phyloP scores from a whole-genome alignment of 2,888 invertebrate genomes.

The Lycia hirtaria region DNA sequence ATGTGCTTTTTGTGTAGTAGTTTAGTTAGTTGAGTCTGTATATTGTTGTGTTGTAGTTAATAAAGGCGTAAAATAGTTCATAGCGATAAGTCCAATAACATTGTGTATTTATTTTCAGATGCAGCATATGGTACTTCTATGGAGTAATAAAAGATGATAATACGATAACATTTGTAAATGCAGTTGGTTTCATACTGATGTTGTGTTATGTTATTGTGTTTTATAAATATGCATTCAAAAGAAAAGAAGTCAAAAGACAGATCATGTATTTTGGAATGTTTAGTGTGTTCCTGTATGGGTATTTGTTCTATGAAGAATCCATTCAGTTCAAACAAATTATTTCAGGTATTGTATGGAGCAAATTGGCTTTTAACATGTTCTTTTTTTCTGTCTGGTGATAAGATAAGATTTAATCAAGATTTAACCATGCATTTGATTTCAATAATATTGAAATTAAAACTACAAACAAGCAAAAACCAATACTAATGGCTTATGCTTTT shows the following conservation, averaged over 20 bases:
- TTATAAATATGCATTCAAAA: conserved; percentile 90
- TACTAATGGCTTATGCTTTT: too few species aligned
- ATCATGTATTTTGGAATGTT: conserved; percentile 81
- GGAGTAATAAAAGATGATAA: conserved; percentile 90
- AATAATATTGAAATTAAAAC: too few species aligned
- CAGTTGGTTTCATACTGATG: conserved; percentile 90
- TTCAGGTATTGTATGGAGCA: conserved; percentile 71
- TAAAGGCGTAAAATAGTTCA: too few species aligned
- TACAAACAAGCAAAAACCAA: too few species aligned
- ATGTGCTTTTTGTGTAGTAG: too few species aligned
- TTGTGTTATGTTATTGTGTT: conserved; percentile 89
- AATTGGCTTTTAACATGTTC: neutral
- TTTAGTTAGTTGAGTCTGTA: too few species aligned
- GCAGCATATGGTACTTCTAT: conserved; percentile 92
- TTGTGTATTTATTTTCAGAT: conserved; percentile 78
- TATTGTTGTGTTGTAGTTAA: too few species aligned
- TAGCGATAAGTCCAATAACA: neutral
- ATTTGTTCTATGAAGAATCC: conserved; percentile 85
- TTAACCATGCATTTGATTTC: too few species aligned
- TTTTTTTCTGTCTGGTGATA: too few species aligned
- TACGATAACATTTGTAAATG: conserved; percentile 90
- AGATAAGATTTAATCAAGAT: too few species aligned
- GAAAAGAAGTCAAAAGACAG: conserved; percentile 87
- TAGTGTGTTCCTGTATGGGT: conserved; percentile 84
- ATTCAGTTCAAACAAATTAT: conserved; percentile 80